Conservation (phyloP, 2,888 invertebrate species). For the Alviniconcha strummeri region DNA sequence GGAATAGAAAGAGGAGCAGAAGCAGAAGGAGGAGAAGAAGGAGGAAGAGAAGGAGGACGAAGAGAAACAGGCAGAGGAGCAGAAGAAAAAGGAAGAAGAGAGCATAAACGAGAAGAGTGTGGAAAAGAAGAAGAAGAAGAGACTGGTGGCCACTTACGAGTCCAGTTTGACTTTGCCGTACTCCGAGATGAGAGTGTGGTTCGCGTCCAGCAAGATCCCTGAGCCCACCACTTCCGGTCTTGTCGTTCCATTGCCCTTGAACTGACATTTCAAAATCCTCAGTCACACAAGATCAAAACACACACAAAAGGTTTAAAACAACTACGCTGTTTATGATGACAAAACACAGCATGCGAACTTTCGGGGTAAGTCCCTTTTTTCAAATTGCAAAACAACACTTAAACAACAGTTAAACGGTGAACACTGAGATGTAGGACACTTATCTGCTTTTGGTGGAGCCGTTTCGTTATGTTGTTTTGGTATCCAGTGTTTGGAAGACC, state of each 20-base stretch:
- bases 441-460: too few species aligned
- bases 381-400: too few species aligned
- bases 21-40: neutral
- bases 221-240: constrained; percentile 6
- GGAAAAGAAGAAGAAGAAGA: neutral
- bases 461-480: too few species aligned
- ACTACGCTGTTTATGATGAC: too few species aligned
- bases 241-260: neutral
- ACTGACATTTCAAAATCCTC: neutral
- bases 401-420: too few species aligned
- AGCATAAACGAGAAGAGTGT: neutral
- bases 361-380: too few species aligned
- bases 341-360: too few species aligned
- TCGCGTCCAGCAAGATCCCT: neutral
- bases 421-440: too few species aligned
- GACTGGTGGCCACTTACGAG: neutral
- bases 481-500: too few species aligned
- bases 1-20: neutral
- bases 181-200: neutral
- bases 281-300: too few species aligned
- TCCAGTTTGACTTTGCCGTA: neutral
- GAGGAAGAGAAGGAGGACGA: neutral
- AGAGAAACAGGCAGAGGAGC: neutral
- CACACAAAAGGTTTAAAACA: too few species aligned
- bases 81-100: neutral